Conservation (phyloP, 2,113 vertebrate genomes). For the Cricetomys ansorgei region DNA sequence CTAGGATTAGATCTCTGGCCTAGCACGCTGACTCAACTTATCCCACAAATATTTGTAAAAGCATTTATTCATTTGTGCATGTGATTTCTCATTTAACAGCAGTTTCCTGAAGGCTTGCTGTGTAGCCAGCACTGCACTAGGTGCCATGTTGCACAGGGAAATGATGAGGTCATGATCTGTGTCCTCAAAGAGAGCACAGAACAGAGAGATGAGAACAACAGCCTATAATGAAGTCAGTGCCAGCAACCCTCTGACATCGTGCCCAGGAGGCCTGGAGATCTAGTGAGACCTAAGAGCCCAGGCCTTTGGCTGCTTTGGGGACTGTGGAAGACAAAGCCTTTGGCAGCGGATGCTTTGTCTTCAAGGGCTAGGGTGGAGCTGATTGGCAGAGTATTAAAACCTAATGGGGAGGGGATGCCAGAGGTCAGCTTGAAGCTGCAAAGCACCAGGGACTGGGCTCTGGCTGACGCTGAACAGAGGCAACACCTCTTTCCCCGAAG, state of each 20-base stretch:
- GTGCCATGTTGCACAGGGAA: background rate
- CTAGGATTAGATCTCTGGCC: background rate
- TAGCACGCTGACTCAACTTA: background rate
- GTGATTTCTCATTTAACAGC: background rate
- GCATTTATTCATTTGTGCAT: background rate
- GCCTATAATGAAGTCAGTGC: background rate
- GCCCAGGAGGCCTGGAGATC: background rate
- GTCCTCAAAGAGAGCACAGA: background rate
- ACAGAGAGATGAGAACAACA: background rate
- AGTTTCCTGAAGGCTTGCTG: background rate
- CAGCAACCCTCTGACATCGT: background rate
- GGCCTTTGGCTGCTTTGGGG: background rate
- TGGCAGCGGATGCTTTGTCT: conserved; percentile 49
- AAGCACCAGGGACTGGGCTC: conserved; percentile 33
- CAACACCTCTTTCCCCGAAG: conserved; percentile 47
- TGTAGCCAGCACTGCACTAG: background rate
- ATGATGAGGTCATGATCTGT: background rate
- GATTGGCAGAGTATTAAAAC: conserved; percentile 40
- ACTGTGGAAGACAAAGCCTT: background rate
- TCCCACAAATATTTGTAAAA: background rate
- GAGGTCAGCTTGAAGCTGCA: background rate
- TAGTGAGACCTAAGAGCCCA: background rate
- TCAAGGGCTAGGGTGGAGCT: conserved; percentile 55
- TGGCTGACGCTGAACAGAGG: conserved; percentile 1
- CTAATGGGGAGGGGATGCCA: background rate